A percentile compares a stretch with the other conserved stretches of the same genome.
These are phyloP conservation scores for Tragelaphus eurycerus DNA, from an alignment of 2,797 vertebrate species.

Conservation along the genomic window DNA sequence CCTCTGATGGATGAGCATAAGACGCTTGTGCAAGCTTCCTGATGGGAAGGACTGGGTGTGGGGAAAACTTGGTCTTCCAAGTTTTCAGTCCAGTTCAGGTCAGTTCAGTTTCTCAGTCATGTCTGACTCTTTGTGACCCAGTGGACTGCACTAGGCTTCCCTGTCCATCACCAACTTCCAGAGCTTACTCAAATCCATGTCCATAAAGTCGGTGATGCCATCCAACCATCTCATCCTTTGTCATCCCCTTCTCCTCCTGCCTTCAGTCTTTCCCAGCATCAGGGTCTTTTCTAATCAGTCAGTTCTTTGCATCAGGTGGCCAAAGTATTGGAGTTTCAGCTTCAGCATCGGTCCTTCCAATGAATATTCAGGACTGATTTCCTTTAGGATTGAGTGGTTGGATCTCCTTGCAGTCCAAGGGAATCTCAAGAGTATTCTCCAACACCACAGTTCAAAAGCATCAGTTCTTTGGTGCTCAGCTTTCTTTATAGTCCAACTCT, in stretches of 20 bases:
- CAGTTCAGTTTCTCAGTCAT: not conserved
- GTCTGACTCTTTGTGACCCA: not conserved
- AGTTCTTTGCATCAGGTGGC: not conserved
- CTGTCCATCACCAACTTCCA: not conserved
- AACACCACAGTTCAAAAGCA: not conserved
- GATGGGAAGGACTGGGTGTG: not conserved
- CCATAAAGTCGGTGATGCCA: accelerated
- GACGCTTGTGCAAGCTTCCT: not conserved
- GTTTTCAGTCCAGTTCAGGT: not conserved
- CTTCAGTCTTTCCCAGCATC: not conserved
- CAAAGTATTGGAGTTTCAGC: not conserved
- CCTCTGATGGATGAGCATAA: not conserved
- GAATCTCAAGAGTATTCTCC: not conserved
- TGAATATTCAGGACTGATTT: not conserved
- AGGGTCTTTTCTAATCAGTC: not conserved
- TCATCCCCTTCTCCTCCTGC: not conserved
- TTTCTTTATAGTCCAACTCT: not conserved
- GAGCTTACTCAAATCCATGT: not conserved
- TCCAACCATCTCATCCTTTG: not conserved
- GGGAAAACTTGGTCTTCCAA: not conserved
- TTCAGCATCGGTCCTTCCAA: not conserved
- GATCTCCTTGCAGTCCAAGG: not conserved
- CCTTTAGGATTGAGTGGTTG: not conserved
- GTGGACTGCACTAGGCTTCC: not conserved
- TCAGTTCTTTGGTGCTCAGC: not conserved